These are phyloP conservation scores for Chaitophorus viminalis DNA, from an alignment of 2,888 invertebrate species.

Conservation along the genomic window DNA sequence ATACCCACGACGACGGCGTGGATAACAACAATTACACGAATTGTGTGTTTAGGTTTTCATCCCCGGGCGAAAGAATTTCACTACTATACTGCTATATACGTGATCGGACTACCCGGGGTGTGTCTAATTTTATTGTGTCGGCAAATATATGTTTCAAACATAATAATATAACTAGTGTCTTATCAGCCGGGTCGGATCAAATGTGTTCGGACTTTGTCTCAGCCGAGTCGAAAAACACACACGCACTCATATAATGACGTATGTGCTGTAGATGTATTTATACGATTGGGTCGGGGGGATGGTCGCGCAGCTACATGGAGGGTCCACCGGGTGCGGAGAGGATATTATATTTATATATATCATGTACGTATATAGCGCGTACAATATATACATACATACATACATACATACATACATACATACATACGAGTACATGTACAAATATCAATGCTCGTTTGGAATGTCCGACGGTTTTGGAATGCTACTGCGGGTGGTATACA, in stretches of 20 bases:
- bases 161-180: not conserved
- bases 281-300: not conserved
- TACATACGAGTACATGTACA: too few relatives aligned
- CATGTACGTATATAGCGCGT: not conserved
- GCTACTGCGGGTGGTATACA: slow-evolving; percentile 56
- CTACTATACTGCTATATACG: not conserved
- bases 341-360: too few relatives aligned
- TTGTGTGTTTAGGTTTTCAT: not conserved
- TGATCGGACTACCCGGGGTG: slow-evolving; percentile 8
- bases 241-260: too few relatives aligned
- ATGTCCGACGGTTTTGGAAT: slow-evolving; percentile 54
- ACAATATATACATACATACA: not conserved
- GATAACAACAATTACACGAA: too few relatives aligned
- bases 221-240: slow-evolving; percentile 17
- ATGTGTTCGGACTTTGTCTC: slow-evolving; percentile 45
- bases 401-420: not conserved
- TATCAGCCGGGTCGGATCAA: slow-evolving; percentile 46
- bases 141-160: not conserved
- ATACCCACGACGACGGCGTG: too few relatives aligned
- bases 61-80: slow-evolving; percentile 25
- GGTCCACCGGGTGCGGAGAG: slow-evolving; percentile 32
- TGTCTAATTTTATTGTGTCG: slow-evolving; percentile 51
- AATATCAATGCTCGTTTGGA: slow-evolving; percentile 24
- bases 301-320: not conserved
- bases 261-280: not conserved